Evolutionary conservation across 2,113 vertebrate species (phyloP), one percentile per base, ranked within the genome.

Genomic region (Hippolais icterina): DNA sequence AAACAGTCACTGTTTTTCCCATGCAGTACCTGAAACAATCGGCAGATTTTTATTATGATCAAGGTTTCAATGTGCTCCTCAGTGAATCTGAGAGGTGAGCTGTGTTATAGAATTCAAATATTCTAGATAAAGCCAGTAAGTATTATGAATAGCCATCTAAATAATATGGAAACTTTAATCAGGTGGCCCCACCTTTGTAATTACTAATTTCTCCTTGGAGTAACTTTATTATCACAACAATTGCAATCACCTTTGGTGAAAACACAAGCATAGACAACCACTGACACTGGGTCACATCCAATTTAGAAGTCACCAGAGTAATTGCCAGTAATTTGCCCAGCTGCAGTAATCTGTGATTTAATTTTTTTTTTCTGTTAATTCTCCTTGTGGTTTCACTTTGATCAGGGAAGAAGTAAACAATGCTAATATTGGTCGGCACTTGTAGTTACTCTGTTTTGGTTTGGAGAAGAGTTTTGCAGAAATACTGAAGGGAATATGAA

Each of bases 241-340:
- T 79, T 93, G 65, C 23, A 66, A 71, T 88, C 75, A 90, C 33
- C 42, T 95, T 74, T 6, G 12, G 65, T 76, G 66, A 83, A 93
- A 91, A 69, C 24, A 87, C 42, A 70, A 25, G 71, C 42, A 47
- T 16, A 54, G 93, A 76, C 66, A 91, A 39, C 63, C 46, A 85
- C 75, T 83, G 85, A 88, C 83, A 88, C 59, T 69, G 39, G 63
- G 90, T 94, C 90, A 85, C 4, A 11, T 91, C 84, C 82, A 93
- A 83, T 94, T 96, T 91, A 85, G 70, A 87, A 93, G 53, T 89
- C 70, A 93, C 54, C 27, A 70, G 50, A 76, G 54, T 69, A 95
- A 96, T 80, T 96, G 80, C 69, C 60, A 79, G 75, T 70, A 91
- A 94, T 95, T 96, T 93, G 7, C 57, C 53, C 89, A 96, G 81